Conservation (phyloP, 2,113 vertebrate genomes). For the zebrafish (Danio rerio) region DNA sequence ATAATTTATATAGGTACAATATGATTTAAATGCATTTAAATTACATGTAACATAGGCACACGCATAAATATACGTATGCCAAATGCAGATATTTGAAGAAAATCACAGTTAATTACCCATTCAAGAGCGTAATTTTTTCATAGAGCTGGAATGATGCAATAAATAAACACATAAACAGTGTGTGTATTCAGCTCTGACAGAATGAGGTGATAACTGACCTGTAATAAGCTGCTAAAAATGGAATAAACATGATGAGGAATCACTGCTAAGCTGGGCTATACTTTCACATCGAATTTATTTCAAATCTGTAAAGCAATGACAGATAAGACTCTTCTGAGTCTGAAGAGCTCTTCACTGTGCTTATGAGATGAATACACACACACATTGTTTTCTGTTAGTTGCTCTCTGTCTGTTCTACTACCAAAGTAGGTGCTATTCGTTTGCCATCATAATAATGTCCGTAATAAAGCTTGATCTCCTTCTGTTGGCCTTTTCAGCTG, state of each 20-base stretch:
- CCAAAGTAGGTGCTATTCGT: not conserved
- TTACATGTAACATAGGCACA: not conserved
- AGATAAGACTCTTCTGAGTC: not conserved
- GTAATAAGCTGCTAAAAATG: conserved; percentile 5
- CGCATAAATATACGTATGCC: not conserved
- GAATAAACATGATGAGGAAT: conserved; percentile 19
- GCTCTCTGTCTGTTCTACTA: not conserved
- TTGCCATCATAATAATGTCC: conserved; percentile 39
- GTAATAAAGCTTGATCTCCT: conserved; percentile 42
- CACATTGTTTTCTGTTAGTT: conserved; percentile 10
- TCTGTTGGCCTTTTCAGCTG: conserved; percentile 41
- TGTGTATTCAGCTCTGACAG: conserved; percentile 2
- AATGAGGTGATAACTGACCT: conserved; percentile 27
- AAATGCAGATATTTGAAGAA: not conserved
- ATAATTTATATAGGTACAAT: no score
- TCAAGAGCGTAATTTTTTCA: not conserved
- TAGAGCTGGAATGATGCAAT: conserved; percentile 5
- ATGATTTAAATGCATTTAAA: no score
- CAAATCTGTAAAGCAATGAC: conserved; percentile 14
- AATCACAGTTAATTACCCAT: not conserved
- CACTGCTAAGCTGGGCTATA: conserved; percentile 1
- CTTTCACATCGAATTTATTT: conserved; percentile 34
- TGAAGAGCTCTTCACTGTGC: not conserved
- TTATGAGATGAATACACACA: not conserved
- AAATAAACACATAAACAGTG: not conserved